phyloP scores from a whole-genome alignment of 2,113 vertebrate genomes.

The Nicator chloris region DNA sequence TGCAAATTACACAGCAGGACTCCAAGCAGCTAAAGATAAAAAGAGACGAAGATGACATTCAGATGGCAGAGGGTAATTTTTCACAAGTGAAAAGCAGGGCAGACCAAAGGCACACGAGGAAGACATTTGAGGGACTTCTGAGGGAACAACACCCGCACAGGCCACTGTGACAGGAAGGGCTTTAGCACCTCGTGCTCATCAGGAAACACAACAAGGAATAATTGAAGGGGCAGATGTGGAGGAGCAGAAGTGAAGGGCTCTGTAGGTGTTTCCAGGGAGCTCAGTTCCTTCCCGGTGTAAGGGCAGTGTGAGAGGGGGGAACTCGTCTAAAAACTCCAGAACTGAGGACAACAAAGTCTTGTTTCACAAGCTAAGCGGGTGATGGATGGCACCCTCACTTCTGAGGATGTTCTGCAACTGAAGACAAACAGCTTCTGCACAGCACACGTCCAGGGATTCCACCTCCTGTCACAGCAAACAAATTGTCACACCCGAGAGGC shows the following conservation, averaged over 20 bases:
- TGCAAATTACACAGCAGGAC: background rate
- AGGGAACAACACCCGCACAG: background rate
- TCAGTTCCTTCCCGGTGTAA: background rate
- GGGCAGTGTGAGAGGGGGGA: accelerated
- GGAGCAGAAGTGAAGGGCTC: background rate
- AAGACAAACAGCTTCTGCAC: background rate
- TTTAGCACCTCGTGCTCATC: background rate
- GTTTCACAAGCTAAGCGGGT: background rate
- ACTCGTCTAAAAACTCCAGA: background rate
- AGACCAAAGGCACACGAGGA: background rate
- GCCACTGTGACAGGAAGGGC: background rate
- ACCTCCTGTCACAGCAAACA: background rate
- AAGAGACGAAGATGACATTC: background rate
- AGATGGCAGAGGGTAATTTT: background rate
- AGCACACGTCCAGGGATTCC: background rate
- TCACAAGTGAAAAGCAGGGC: background rate
- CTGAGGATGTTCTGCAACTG: background rate
- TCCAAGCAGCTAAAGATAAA: background rate
- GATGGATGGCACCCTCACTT: background rate
- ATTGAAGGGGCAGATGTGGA: background rate
- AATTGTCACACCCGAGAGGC: background rate
- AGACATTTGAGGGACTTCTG: background rate
- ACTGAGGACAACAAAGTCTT: background rate
- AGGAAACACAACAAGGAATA: background rate
- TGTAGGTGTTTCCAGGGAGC: background rate